Evolutionary conservation across 2,113 vertebrate species (phyloP), one percentile per base, ranked within the genome.

Genomic region (Serinus canaria): DNA sequence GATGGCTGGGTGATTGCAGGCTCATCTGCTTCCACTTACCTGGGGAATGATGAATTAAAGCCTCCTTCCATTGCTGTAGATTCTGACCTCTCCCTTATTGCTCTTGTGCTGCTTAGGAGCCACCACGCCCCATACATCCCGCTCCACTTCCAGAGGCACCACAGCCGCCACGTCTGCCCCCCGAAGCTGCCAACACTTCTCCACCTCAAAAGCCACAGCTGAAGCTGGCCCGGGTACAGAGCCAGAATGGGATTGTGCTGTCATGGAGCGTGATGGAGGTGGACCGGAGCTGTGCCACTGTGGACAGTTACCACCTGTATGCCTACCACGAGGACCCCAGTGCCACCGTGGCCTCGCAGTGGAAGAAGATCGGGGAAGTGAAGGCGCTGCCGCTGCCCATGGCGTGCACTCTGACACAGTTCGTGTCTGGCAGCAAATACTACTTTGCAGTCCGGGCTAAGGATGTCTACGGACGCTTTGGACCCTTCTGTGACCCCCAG

Each of bases 321-420:
- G 99, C 99, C 90, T 99, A 83, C 94, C 98, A 98, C 0, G 98
- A 98, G 97, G 98, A 98, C 43, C 98, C 98, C 10, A 89, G 97
- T 86, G 97, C 98, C 93, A 98, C 97, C 22, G 87, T 97, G 91
- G 93, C 98, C 90, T 98, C 98, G 20, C 98, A 99, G 79, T 99
- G 99, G 99, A 99, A 99, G 96, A 99, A 99, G 97, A 99, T 99
- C 1, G 99, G 99, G 23, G 99, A 99, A 90, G 99, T 99, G 67
- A 99, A 99, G 90, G 99, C 99, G 7, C 98, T 99, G 35, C 99
- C 99, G 0, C 95, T 99, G 37, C 99, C 99, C 13, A 99, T 99
- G 99, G 99, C 99, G 31, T 99, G 99, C 94, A 99, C 99, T 15
- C 99, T 99, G 60, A 99, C 99, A 3, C 99, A 99, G 98, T 99